Evolutionary conservation across 2,888 invertebrate species (phyloP), one percentile per base, ranked within the genome.

Genomic region (Cosmia trapezina): DNA sequence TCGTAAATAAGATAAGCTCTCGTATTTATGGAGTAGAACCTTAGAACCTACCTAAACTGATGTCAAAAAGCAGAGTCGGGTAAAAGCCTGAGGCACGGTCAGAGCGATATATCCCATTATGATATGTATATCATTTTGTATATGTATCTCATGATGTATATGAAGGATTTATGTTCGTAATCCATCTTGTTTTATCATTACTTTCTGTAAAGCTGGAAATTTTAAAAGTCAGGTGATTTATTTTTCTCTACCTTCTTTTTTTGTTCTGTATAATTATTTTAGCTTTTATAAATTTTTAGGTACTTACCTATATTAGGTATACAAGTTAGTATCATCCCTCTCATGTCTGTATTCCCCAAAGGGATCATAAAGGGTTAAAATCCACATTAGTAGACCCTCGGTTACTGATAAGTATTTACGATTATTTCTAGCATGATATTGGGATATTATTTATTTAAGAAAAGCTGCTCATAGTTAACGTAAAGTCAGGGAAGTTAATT

Each of bases 1-100:
- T 91, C 90, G 88, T 91, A 92, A 93, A 93, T 89, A 92, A 93
- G 94, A 94, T 94, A 94, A 94, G 91, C 91, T 81, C 84, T 89
- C 73, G 87, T 91, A 91, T 92, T 91, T 92, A 92, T 90, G 89
- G 83, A 84, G 83, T 81, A 64, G 75, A 53, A 70, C 43, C 70
- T 83, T 81, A 64, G 75, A 53, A 70, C 43, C 70, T 83, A 89
- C 86, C 86, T 87, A 89, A 91, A 87, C 87, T 87, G 87, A 83
- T 81, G 87, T 90, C 91, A 91, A 93, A 94, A 93, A 93, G 89
- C 89, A 88, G 87, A 89, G 86, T 86, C 86, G 87, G 87, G 88
- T 88, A 84, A 85, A 83, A 60, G 91, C 94, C 91, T 70, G 71
- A 73, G 92, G 93, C 93, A 87, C 88, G 93, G 93, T 93, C 91